phyloP scores from a whole-genome alignment of 1,140 invertebrate species.

The Trichoplusia ni region DNA sequence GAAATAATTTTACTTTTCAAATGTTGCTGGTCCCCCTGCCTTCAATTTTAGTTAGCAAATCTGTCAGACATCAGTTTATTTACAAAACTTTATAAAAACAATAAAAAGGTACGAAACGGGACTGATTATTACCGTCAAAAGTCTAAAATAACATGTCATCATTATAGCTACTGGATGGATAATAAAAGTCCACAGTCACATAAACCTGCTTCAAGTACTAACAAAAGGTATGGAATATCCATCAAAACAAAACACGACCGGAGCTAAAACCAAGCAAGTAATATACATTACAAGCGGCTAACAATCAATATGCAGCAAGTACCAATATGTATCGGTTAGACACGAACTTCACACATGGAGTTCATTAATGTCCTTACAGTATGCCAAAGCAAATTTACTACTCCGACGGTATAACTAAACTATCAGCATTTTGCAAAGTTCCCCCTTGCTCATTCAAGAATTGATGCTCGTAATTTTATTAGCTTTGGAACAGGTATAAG shows the following conservation, averaged over 20 bases:
- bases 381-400: conserved; percentile 22
- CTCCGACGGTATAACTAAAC: conserved; percentile 7
- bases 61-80: no score
- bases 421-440: conserved; percentile 23
- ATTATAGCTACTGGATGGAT: no score
- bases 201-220: no score
- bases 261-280: conserved; percentile 2
- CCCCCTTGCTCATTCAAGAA: conserved; percentile 1
- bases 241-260: background rate
- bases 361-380: conserved; percentile 27
- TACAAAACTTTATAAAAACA: no score
- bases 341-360: conserved; percentile 19
- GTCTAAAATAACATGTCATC: no score
- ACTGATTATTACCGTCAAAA: no score
- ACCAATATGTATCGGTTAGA: conserved; percentile 17
- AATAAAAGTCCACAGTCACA: no score
- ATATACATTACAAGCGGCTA: conserved; percentile 3
- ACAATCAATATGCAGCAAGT: conserved; percentile 23
- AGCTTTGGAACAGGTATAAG: background rate
- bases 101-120: no score
- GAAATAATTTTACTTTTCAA: no score
- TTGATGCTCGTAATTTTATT: conserved; percentile 23
- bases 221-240: no score
- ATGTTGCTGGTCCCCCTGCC: no score
- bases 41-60: no score